phyloP scores from a whole-genome alignment of 2,888 invertebrate species.

The Rhagonycha fulva region DNA sequence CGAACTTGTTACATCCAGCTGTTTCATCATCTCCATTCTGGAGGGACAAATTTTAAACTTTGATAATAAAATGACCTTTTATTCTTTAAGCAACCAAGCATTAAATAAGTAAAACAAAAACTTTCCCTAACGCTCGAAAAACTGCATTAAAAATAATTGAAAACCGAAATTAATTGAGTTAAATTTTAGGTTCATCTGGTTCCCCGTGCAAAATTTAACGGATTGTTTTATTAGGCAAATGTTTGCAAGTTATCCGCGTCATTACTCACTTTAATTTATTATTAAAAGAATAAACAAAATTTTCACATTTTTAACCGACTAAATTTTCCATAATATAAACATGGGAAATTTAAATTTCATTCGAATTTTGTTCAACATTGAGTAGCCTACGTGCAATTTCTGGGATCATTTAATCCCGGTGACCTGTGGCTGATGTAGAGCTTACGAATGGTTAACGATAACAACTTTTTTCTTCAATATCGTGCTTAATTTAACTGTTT shows the following conservation, averaged over 20 bases:
- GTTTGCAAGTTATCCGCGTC: background rate
- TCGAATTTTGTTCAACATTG: background rate
- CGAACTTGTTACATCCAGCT: constrained; percentile 7
- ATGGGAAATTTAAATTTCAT: background rate
- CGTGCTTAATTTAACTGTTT: constrained; percentile 1
- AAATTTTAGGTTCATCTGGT: background rate
- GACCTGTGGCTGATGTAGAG: background rate
- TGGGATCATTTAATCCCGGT: background rate
- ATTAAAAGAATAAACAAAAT: background rate
- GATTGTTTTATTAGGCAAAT: background rate
- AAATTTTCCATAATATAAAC: background rate
- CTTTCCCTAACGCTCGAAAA: background rate
- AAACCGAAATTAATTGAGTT: background rate
- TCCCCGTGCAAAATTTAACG: background rate
- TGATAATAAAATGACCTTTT: constrained; percentile 14
- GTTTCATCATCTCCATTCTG: constrained; percentile 15
- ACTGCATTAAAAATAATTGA: background rate
- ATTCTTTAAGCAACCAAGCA: constrained; percentile 10
- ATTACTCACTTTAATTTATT: background rate
- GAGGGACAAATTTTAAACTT: constrained; percentile 12
- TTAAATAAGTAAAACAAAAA: constrained; percentile 9
- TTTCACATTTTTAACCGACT: background rate
- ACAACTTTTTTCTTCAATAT: constrained; percentile 1
- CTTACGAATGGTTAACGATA: constrained; percentile 1
- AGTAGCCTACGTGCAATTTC: constrained; percentile 1